phyloP scores from a whole-genome alignment of 1,140 invertebrate species.

The Ditylenchus dipsaci region DNA sequence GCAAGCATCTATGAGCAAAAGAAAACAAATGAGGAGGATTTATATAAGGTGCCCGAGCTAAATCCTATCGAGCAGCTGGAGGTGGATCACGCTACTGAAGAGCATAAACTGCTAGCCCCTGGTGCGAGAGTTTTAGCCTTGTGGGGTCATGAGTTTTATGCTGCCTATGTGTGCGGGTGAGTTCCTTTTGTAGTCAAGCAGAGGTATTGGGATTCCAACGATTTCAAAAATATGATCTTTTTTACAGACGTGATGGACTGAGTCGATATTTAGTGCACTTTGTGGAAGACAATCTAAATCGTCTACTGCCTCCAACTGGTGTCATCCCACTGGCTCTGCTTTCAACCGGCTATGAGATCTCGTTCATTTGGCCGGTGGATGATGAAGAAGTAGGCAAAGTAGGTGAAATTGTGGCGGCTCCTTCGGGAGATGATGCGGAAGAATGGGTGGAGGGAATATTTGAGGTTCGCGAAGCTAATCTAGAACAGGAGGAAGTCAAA shows the following conservation, averaged over 20 bases:
- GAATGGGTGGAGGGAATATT: slow-evolving; percentile 48
- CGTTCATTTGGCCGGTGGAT: slow-evolving; percentile 11
- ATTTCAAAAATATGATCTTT: not conserved
- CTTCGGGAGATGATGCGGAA: slow-evolving; percentile 28
- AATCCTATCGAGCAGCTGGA: slow-evolving; percentile 32
- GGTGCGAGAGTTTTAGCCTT: slow-evolving; percentile 48
- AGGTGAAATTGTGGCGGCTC: slow-evolving; percentile 27
- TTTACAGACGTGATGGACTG: slow-evolving; percentile 47
- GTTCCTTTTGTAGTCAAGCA: slow-evolving; percentile 11
- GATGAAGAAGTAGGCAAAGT: slow-evolving; percentile 26
- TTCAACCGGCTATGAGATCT: slow-evolving; percentile 16
- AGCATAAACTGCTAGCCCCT: slow-evolving; percentile 12
- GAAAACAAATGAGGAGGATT: slow-evolving; percentile 7
- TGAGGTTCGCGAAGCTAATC: slow-evolving; percentile 20
- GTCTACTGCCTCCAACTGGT: slow-evolving; percentile 39
- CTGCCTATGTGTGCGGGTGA: slow-evolving; percentile 50
- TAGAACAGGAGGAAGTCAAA: slow-evolving; percentile 24
- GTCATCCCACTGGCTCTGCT: slow-evolving; percentile 44
- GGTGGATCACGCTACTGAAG: slow-evolving; percentile 26
- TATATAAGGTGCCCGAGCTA: slow-evolving; percentile 21
- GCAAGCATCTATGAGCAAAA: slow-evolving; percentile 12
- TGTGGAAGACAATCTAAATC: slow-evolving; percentile 39
- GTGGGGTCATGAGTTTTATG: slow-evolving; percentile 46
- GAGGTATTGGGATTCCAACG: not conserved
- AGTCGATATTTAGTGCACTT: slow-evolving; percentile 53